Evolutionary conservation across 2,113 vertebrate species (phyloP).

Genomic region (Canis aureus): DNA sequence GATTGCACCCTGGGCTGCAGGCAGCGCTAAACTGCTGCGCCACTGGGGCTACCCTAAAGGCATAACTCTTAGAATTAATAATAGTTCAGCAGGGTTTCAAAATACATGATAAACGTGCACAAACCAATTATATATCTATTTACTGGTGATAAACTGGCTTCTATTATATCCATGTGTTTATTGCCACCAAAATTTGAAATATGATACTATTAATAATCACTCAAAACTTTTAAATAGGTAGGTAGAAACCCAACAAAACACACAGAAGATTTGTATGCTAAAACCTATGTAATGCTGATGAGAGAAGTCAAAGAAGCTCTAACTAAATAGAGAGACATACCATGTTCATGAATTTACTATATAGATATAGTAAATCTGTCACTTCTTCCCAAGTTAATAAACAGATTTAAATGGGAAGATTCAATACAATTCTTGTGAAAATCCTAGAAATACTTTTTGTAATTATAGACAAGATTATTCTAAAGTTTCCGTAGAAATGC

Average conservation of each 20-base stretch:
- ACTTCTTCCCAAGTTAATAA: neutral
- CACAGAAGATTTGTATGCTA: neutral
- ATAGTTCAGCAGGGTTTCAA: neutral
- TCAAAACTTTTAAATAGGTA: neutral
- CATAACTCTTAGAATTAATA: neutral
- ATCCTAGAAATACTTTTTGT: neutral
- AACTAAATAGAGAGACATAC: neutral
- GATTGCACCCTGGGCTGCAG: too few relatives aligned
- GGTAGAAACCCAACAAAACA: conserved; percentile 12
- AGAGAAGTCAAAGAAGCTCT: neutral
- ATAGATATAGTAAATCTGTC: neutral
- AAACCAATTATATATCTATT: neutral
- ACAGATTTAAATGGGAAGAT: neutral
- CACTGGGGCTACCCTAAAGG: too few relatives aligned
- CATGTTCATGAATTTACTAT: neutral
- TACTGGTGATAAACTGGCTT: neutral
- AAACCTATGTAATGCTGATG: neutral
- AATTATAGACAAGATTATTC: neutral
- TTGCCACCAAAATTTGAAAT: neutral
- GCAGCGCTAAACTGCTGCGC: too few relatives aligned
- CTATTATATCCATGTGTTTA: too few relatives aligned
- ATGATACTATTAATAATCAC: neutral
- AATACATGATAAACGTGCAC: neutral
- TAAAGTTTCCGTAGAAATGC: neutral
- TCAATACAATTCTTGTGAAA: neutral